Evolutionary conservation across 2,113 vertebrate species (phyloP), one percentile per base, ranked within the genome.

Genomic region (Psittacus erithacus): DNA sequence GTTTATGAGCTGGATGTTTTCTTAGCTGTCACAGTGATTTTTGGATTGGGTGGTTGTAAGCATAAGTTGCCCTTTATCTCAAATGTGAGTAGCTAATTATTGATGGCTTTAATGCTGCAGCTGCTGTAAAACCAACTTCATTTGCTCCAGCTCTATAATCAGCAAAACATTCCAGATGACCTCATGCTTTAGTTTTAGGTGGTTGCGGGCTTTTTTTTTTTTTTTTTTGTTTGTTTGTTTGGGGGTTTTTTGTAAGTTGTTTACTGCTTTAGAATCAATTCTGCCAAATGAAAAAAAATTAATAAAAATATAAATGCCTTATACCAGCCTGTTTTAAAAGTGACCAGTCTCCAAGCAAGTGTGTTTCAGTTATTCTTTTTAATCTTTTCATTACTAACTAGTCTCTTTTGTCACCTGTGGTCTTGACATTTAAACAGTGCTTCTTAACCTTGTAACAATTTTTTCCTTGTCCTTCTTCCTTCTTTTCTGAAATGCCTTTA

Each of bases 31-130:
- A 70, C 53, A 91, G 71, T 68, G 76, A 35, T 88, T 90, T 95
- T 92, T 96, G 79, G 96, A 95, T 78, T 0, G 14, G 14, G 35
- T 71, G 53, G 50, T 19, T 76, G 74, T 65, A 91, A 92, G 84
- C 91, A 86, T 90, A 85, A 92, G 82, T 88, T 97, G 91, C 82
- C 96, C 94, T 96, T 96, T 95, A 84, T 93, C 53, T 91, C 71
- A 94, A 88, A 92, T 93, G 35, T 28, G 46, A 93, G 76, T 55
- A 83, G 71, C 82, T 90, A 79, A 91, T 95, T 94, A 90, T 75
- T 93, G 90, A 88, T 71, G 79, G 38, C 39, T 46, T 18, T 86
- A 84, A 69, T 68, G 13, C 62, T 91, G 65, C 33, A 86, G 85
- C 71, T 95, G 85, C 69, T 92, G 18, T 35, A 86, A 92, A 77